Conservation (phyloP, 2,113 vertebrate species). For the Gasterosteus aculeatus region DNA sequence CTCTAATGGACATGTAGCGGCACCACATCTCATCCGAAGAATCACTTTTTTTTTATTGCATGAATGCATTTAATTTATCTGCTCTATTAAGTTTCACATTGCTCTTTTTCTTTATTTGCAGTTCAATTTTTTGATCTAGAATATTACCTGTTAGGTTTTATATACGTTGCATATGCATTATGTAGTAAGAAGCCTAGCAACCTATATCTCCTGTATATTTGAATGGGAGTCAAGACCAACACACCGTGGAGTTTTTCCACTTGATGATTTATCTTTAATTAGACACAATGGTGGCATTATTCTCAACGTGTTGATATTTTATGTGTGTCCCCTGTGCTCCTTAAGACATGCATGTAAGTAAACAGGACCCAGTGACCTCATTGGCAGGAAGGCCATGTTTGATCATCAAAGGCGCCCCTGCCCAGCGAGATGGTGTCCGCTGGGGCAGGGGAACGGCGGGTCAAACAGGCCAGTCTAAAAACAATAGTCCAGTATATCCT, state of each 20-base stretch:
- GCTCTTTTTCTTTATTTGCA: not conserved
- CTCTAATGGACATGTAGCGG: slow-evolving; percentile 27
- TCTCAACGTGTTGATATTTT: slow-evolving; percentile 47
- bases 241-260: slow-evolving; percentile 26
- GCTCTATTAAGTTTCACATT: not conserved
- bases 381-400: slow-evolving; percentile 79
- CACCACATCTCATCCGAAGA: not conserved
- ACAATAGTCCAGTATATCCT: slow-evolving; percentile 82
- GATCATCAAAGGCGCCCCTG: slow-evolving; percentile 77
- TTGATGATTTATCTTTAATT: slow-evolving; percentile 51
- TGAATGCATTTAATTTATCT: not conserved
- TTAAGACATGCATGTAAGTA: slow-evolving; percentile 66
- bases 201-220: not conserved
- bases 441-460: slow-evolving; percentile 63
- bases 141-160: slow-evolving; percentile 2
- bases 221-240: not conserved
- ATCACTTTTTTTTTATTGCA: not conserved
- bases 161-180: not conserved
- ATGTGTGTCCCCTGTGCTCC: slow-evolving; percentile 61
- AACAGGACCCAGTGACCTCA: slow-evolving; percentile 76
- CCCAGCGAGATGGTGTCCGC: slow-evolving; percentile 64
- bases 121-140: not conserved
- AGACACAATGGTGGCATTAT: slow-evolving; percentile 45
- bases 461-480: slow-evolving; percentile 76
- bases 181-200: not conserved